Percentiles rank a stretch among this genome's conserved stretches.
phyloP scores from a whole-genome alignment of 2,888 invertebrate species.

The Hirtodrosophila alboralis region DNA sequence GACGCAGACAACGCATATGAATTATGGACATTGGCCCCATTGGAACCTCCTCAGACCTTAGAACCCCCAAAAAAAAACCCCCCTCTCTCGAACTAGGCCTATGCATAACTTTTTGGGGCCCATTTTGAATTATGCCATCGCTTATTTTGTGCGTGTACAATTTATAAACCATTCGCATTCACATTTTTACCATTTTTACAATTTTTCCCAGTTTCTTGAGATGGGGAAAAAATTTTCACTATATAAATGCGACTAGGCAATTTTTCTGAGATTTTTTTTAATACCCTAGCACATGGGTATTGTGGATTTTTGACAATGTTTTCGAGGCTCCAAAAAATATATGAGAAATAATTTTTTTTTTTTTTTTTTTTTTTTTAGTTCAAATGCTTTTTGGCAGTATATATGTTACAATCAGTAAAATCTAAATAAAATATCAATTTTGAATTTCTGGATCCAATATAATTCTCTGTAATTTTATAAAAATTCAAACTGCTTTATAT shows the following conservation, averaged over 20 bases:
- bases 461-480: no score
- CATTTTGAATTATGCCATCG: conserved; percentile 57
- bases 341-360: no score
- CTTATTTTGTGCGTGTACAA: conserved; percentile 53
- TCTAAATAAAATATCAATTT: no score
- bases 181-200: conserved; percentile 29
- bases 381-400: no score
- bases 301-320: no score
- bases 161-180: conserved; percentile 50
- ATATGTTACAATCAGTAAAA: no score
- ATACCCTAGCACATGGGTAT: no score
- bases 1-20: conserved; percentile 51
- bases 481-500: no score
- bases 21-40: conserved; percentile 46
- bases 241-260: conserved; percentile 24
- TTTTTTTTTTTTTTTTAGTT: no score
- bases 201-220: conserved; percentile 19
- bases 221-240: conserved; percentile 16
- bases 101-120: conserved; percentile 33
- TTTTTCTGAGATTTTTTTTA: conserved; percentile 31
- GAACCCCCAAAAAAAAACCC: not conserved
- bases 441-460: no score
- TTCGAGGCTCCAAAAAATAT: no score
- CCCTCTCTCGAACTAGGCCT: not conserved
- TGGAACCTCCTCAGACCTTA: not conserved